These are phyloP conservation scores for Meloidogyne floridensis DNA, from an alignment of 1,140 invertebrate species.

Conservation along the genomic window DNA sequence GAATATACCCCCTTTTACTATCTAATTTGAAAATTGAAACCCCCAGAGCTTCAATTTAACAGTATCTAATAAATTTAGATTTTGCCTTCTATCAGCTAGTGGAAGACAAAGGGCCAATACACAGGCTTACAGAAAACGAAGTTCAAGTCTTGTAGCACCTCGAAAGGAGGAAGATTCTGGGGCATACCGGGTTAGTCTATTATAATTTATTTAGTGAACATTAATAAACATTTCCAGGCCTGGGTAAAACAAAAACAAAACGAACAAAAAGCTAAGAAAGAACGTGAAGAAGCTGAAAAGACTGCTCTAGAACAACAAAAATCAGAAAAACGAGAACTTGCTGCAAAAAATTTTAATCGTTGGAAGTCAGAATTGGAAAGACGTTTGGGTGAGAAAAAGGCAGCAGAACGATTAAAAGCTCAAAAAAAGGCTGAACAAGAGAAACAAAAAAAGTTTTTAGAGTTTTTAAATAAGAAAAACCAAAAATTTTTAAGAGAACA, in stretches of 20 bases:
- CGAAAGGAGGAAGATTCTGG: not conserved
- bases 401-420: not conserved
- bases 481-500: not conserved
- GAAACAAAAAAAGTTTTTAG: not conserved
- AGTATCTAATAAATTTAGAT: not conserved
- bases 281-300: constrained; percentile 7
- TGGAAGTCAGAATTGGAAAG: constrained; percentile 21
- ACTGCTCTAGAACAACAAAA: not conserved
- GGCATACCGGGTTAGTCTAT: constrained; percentile 1
- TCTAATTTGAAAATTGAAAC: no score
- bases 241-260: constrained; percentile 13
- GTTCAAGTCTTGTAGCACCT: not conserved
- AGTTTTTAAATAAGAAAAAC: not conserved
- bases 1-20: no score
- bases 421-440: not conserved
- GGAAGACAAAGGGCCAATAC: not conserved
- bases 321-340: not conserved
- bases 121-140: not conserved
- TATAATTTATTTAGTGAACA: not conserved
- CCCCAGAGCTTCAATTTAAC: no score
- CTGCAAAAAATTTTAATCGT: constrained; percentile 13
- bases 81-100: constrained; percentile 8
- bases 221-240: constrained; percentile 6
- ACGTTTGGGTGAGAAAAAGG: constrained; percentile 4
- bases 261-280: not conserved